Conservation (phyloP, 2,113 vertebrate genomes). For the Protobothrops flavoviridis region DNA sequence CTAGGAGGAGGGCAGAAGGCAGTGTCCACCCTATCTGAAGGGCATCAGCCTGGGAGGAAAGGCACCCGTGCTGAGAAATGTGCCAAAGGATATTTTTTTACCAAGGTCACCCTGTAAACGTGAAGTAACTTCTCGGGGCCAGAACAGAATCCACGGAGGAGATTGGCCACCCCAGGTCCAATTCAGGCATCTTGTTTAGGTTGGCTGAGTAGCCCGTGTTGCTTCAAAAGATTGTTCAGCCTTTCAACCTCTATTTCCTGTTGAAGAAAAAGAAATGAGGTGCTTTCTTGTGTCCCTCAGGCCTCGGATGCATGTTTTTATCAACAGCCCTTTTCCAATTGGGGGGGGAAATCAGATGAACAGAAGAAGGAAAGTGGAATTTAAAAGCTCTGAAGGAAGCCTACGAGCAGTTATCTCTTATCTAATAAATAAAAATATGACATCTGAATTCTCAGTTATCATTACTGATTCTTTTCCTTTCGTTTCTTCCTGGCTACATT, state of each 20-base stretch:
- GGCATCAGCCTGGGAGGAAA: not conserved
- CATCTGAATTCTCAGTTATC: not conserved
- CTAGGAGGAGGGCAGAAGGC: not conserved
- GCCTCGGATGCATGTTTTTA: not conserved
- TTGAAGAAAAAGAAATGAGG: not conserved
- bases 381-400: not conserved
- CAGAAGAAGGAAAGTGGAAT: not conserved
- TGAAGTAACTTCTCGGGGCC: not conserved
- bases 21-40: not conserved
- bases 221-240: conserved; percentile 76
- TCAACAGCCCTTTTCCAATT: not conserved
- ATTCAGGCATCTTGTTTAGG: conserved; percentile 33
- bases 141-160: not conserved
- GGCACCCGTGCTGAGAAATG: conserved; percentile 32
- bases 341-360: accelerated
- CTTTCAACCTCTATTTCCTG: conserved; percentile 87
- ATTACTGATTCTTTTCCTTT: not conserved
- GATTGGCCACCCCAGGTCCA: not conserved
- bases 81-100: conserved; percentile 39
- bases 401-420: not conserved
- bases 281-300: not conserved
- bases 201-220: conserved; percentile 68
- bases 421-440: not conserved
- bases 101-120: not conserved
- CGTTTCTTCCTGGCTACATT: not conserved